Evolutionary conservation across 1,140 invertebrate genomes (phyloP).

Genomic region (Drosophila pectinifera): DNA sequence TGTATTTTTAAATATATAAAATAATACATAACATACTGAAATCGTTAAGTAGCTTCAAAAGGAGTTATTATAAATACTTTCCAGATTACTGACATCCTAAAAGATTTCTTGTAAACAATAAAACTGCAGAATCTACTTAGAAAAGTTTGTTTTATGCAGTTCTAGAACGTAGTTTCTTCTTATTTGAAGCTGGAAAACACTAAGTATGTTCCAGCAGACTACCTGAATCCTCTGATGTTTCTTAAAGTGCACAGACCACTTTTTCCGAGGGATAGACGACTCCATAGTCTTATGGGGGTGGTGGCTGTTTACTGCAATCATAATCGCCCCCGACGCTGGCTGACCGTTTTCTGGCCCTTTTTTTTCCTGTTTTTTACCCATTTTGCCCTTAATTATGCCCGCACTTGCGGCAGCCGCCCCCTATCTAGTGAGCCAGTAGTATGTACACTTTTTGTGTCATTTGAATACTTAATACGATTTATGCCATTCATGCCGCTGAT

Average conservation of each 20-base stretch:
- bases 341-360: conserved; percentile 27
- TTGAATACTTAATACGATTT: conserved; percentile 75
- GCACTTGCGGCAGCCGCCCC: conserved; percentile 51
- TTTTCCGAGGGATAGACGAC: background rate
- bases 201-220: too few relatives aligned
- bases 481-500: conserved; percentile 50
- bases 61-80: too few relatives aligned
- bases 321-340: conserved; percentile 30
- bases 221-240: too few relatives aligned
- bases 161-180: too few relatives aligned
- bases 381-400: conserved; percentile 73
- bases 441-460: conserved; percentile 43
- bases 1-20: rapidly evolving
- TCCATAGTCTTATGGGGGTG: conserved; percentile 8
- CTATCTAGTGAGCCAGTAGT: conserved; percentile 20
- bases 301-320: conserved; percentile 24
- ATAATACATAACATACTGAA: background rate
- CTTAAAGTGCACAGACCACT: background rate
- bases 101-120: background rate
- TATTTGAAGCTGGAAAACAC: too few relatives aligned
- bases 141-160: background rate
- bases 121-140: rapidly evolving
- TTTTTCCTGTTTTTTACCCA: conserved; percentile 31
- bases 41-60: background rate
- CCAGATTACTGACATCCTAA: too few relatives aligned